Evolutionary conservation across 2,888 invertebrate species (phyloP).

Genomic region (Mesoligia furuncula): DNA sequence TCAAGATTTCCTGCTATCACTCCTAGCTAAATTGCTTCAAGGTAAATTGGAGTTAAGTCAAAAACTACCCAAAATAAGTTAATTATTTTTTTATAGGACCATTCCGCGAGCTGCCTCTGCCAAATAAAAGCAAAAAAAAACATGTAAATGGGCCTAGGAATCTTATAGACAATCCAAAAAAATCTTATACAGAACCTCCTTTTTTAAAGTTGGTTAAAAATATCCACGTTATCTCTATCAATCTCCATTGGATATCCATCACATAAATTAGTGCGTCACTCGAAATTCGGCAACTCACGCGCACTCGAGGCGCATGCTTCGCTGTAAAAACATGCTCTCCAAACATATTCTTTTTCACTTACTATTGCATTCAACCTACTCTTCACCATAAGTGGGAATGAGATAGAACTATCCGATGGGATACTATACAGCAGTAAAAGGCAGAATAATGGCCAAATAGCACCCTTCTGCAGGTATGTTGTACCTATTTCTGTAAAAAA

Average conservation of each 20-base stretch:
- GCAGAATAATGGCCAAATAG: conserved; percentile 81
- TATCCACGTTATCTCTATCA: conserved; percentile 23
- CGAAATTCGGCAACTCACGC: conserved; percentile 31
- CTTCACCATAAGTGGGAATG: conserved; percentile 58
- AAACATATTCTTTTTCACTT: conserved; percentile 41
- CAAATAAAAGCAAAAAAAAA: too few species aligned
- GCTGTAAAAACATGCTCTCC: conserved; percentile 50
- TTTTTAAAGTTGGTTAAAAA: too few species aligned
- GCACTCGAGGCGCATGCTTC: conserved; percentile 42
- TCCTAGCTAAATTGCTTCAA: too few species aligned
- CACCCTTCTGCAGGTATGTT: conserved; percentile 79
- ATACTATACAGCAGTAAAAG: conserved; percentile 74
- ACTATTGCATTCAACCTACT: conserved; percentile 34
- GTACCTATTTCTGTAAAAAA: not conserved
- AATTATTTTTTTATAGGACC: too few species aligned
- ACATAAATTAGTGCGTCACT: conserved; percentile 34
- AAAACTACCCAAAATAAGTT: too few species aligned
- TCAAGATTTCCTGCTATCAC: too few species aligned
- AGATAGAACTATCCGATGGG: conserved; percentile 64
- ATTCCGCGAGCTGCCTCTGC: too few species aligned
- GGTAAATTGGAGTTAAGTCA: too few species aligned
- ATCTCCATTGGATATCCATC: conserved; percentile 42
- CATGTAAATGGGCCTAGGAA: too few species aligned
- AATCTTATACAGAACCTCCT: too few species aligned
- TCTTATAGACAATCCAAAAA: too few species aligned